phyloP scores from a whole-genome alignment of 2,888 invertebrate species.

The Byasa hedistus region DNA sequence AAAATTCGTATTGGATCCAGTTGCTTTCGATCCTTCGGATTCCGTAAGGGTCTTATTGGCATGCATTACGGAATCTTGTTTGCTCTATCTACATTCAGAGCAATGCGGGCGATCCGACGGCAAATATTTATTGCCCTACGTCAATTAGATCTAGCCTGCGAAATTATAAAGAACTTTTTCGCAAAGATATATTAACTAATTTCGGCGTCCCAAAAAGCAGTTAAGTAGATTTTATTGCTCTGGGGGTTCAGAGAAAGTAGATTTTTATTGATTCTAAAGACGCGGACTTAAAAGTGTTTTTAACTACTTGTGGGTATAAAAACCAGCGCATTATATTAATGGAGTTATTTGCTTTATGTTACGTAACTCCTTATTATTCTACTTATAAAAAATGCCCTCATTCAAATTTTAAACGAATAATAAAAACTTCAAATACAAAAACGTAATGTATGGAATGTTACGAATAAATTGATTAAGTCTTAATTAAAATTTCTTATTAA shows the following conservation, averaged over 20 bases:
- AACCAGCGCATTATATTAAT: conserved; percentile 50
- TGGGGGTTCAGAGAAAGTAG: conserved; percentile 68
- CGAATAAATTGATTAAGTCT: conserved; percentile 14
- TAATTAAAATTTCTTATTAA: conserved; percentile 33
- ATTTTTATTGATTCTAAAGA: conserved; percentile 76
- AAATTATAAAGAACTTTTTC: conserved; percentile 28
- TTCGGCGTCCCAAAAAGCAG: conserved; percentile 69
- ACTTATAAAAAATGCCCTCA: conserved; percentile 1
- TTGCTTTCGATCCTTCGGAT: conserved; percentile 21
- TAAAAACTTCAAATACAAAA: not conserved
- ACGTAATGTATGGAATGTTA: not conserved
- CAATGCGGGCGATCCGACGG: conserved; percentile 53
- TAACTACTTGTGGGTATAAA: conserved; percentile 53
- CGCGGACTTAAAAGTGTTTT: conserved; percentile 71
- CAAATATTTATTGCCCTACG: conserved; percentile 67
- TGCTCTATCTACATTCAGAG: conserved; percentile 61
- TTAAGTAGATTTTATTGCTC: conserved; percentile 74
- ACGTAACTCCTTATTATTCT: not conserved
- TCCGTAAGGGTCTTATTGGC: conserved; percentile 63
- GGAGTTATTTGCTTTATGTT: conserved; percentile 26
- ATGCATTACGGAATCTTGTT: conserved; percentile 61
- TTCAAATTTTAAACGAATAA: not conserved
- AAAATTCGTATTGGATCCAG: conserved; percentile 19
- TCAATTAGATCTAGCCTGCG: conserved; percentile 55
- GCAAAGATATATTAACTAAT: conserved; percentile 68